Percentiles rank a stretch among this genome's conserved stretches.
Evolutionary conservation across 1,140 invertebrate genomes (phyloP).

Genomic region (Anagrus nilaparvatae): DNA sequence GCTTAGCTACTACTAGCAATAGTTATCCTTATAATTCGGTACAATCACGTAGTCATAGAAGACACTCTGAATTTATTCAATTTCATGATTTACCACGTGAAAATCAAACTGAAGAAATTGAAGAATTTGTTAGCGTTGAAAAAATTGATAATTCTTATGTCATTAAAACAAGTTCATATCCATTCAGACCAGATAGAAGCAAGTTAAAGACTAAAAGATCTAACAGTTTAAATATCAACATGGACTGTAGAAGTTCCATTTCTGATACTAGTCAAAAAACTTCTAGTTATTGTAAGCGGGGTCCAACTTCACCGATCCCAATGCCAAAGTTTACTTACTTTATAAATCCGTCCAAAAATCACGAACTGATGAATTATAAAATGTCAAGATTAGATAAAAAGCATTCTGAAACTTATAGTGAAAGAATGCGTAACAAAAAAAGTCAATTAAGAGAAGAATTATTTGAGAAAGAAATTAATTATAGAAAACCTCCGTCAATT

Average conservation of each 20-base stretch:
- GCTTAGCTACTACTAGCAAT: neutral
- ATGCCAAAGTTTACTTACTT: constrained; percentile 33
- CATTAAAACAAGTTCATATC: constrained; percentile 32
- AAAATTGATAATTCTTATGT: constrained; percentile 25
- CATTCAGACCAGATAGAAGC: constrained; percentile 33
- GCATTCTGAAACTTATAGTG: constrained; percentile 34
- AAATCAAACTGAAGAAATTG: constrained; percentile 22
- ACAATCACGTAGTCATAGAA: too few relatives aligned
- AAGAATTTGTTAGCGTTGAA: constrained; percentile 35
- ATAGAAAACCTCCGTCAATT: too few relatives aligned
- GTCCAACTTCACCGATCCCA: constrained; percentile 5
- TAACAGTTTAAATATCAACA: too few relatives aligned
- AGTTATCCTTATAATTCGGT: too few relatives aligned
- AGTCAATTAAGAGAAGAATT: too few relatives aligned
- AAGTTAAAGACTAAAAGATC: too few relatives aligned
- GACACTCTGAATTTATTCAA: neutral
- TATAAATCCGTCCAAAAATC: constrained; percentile 25
- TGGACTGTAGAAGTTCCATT: neutral
- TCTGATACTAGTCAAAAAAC: neutral
- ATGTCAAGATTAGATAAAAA: constrained; percentile 39
- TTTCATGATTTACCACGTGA: constrained; percentile 8
- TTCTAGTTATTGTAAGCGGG: too few relatives aligned
- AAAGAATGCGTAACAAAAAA: constrained; percentile 26
- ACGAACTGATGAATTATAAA: constrained; percentile 28
- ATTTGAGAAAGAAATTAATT: too few relatives aligned